phyloP scores from a whole-genome alignment of 2,797 vertebrate genomes.

The Pipistrellus nathusii region DNA sequence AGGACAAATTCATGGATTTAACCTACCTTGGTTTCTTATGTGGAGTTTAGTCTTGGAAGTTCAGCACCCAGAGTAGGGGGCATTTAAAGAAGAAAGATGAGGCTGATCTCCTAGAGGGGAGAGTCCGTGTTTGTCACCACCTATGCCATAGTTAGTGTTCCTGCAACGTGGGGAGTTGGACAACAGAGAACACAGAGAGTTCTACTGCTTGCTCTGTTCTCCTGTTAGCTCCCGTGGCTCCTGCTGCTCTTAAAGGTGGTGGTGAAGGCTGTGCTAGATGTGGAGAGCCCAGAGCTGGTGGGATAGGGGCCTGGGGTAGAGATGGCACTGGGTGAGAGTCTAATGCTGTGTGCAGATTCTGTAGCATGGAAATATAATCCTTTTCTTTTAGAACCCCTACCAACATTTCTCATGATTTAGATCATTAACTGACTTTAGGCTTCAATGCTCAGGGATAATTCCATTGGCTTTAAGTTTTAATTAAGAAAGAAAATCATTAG shows the following conservation, averaged over 20 bases:
- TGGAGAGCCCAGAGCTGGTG: neutral
- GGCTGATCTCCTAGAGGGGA: neutral
- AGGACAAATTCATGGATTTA: neutral
- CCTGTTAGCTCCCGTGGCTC: neutral
- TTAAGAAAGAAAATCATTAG: conserved; percentile 21
- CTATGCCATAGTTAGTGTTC: neutral
- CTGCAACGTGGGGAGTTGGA: neutral
- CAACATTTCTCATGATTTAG: neutral
- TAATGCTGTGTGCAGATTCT: too few relatives aligned
- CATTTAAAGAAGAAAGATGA: neutral
- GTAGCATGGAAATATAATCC: neutral
- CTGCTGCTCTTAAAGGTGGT: neutral
- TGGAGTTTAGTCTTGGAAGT: neutral
- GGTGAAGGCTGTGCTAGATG: neutral
- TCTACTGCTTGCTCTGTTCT: neutral
- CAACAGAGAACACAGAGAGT: neutral
- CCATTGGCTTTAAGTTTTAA: conserved; percentile 32
- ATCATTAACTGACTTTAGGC: conserved; percentile 32
- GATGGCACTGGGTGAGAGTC: too few relatives aligned
- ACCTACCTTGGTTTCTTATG: neutral
- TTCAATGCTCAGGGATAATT: conserved; percentile 15
- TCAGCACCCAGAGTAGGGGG: neutral
- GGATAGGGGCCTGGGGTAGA: neutral
- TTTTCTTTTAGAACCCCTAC: neutral
- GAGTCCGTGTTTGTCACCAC: neutral